Evolutionary conservation across 2,113 vertebrate species (phyloP), one percentile per base, ranked within the genome.

Genomic region (Chaenocephalus aceratus): DNA sequence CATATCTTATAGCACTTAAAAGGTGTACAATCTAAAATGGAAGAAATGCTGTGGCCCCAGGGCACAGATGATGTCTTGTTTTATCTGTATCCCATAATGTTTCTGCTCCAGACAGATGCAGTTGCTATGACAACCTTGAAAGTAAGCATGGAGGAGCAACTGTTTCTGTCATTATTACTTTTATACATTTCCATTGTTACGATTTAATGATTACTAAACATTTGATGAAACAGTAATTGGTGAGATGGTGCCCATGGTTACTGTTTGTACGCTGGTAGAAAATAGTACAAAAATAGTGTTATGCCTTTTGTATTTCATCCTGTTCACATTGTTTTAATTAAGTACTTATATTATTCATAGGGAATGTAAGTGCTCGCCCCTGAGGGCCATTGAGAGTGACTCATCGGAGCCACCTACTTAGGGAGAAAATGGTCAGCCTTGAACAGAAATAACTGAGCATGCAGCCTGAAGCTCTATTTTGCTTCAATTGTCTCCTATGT

Each of bases 1-100:
- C 41, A 12, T n/a, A 54, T 45, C 58, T 49, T 62, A 10, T 13
- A 72, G 30, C 61, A 11, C 72, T 49, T 61, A 48, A 44, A 59
- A 60, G 15, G 36, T 67, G 34, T 68, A 57, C 72, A 56, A 79
- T 54, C 21, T 56, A 53, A 26, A 57, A 10, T 23, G 44, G 2
- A 67, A 62, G 44, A 58, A 21, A 36, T 52, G 64, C 41, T 2
- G 26, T 45, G 69, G 61, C 66, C 61, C 5, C 56, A 45, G 54
- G 74, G 46, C 46, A 53, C 44, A 77, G 51, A 74, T 10, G 1
- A 77, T 34, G 63, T 41, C 6, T 53, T 59, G 72, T 57, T 72
- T 76, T 45, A 72, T 69, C 75, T 54, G 63, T 77, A 86, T 77
- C 77, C 79, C 86, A 86, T 85, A 83, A 73, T 84, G 34, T 61